Evolutionary conservation across 2,888 invertebrate species (phyloP).

Genomic region (Harpalus rubripes): DNA sequence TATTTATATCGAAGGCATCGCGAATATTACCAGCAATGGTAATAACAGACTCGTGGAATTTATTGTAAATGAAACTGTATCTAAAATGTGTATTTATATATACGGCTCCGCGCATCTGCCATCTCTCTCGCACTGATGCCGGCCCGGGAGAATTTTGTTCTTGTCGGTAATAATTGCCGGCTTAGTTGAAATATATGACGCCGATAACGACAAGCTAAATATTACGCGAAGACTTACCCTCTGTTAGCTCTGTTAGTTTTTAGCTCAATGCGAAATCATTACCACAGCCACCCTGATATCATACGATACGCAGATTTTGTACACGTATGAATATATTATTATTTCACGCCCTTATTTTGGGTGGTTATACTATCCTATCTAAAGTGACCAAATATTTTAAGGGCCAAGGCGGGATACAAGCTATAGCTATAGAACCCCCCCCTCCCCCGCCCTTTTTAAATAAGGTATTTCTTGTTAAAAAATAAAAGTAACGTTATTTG

Average conservation of each 20-base stretch:
- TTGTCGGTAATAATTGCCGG: slow-evolving; percentile 65
- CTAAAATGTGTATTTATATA: slow-evolving; percentile 75
- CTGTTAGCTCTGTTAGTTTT: slow-evolving; percentile 39
- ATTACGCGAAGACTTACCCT: slow-evolving; percentile 53
- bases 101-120: slow-evolving; percentile 1
- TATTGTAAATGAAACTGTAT: slow-evolving; percentile 76
- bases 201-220: slow-evolving; percentile 65
- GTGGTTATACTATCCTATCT: not conserved
- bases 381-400: too few relatives aligned
- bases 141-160: slow-evolving; percentile 55
- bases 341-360: too few relatives aligned
- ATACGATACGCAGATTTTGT: too few relatives aligned
- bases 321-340: too few relatives aligned
- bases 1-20: slow-evolving; percentile 66
- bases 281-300: not conserved
- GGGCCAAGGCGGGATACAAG: too few relatives aligned
- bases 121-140: slow-evolving; percentile 10
- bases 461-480: too few relatives aligned
- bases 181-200: slow-evolving; percentile 66
- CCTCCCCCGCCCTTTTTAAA: too few relatives aligned
- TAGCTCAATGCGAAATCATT: slow-evolving; percentile 22
- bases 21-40: slow-evolving; percentile 67
- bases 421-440: too few relatives aligned
- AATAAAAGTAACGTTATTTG: too few relatives aligned
- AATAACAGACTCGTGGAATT: slow-evolving; percentile 71